Base-by-base conservation (phyloP, 2,113 vertebrate genomes). In the Carollia perspicillata region DNA sequence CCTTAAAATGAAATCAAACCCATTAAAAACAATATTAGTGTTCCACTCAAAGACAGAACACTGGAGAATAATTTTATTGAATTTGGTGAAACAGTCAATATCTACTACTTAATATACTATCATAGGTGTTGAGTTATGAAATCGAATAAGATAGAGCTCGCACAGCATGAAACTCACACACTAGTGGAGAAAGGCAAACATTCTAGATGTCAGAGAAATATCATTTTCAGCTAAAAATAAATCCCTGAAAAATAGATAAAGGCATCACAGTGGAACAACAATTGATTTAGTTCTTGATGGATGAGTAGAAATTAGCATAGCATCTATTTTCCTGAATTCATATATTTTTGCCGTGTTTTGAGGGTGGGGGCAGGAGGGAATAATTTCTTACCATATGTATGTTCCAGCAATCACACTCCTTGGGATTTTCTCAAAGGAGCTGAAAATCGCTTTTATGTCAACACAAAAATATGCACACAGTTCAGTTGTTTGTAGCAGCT, bases 11-110 rank as follows among this genome's bases (percentile, higher is more conserved):
- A 94, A 95, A 89, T 79, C 51, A 81, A 86, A 2, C 7, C 40
- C 28, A 86, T 96, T 94, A 89, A 96, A 96, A 94, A 53, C n/a
- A 90, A 26, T 83, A 96, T 72, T 77, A 72, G 33, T 78, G 6
- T 42, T 69, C 58, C 37, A 89, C 20, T 74, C 53, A 89, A 55
- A 85, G 18, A 90, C 3, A 93, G 33, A 42, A 12, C 18, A 30
- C 40, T 92, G n/a, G 0, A 74, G 33, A 35, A 84, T 83, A 85
- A 92, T 79, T 92, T 65, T 5, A 63, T 40, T 85, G 65, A 83
- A 85, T 93, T 88, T 93, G 35, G 22, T 28, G 30, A 94, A 93
- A 93, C 72, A 60, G 26, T 30, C 72, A 93, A 37, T 93, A 89
- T 68, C 63, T 89, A 47, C 12, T 92, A 60, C 6, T 92, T 44